Evolutionary conservation across 2,888 invertebrate species (phyloP).

Genomic region (Pemphredon lugubris): DNA sequence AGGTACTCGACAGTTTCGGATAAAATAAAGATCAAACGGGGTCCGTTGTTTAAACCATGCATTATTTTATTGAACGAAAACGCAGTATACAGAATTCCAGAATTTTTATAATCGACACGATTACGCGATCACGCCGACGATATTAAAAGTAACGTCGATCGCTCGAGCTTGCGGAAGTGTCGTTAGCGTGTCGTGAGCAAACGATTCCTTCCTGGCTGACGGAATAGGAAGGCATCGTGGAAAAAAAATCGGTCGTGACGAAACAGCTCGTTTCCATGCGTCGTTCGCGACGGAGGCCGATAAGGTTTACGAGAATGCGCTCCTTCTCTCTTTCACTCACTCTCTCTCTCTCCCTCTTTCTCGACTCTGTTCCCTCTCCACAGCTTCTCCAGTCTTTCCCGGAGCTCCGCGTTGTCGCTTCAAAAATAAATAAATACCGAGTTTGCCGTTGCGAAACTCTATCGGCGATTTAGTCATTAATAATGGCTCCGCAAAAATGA

Average conservation of each 20-base stretch:
- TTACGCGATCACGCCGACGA: neutral
- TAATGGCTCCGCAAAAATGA: too few species aligned
- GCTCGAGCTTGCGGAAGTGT: conserved; percentile 46
- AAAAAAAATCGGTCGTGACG: conserved; percentile 54
- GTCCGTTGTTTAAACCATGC: too few species aligned
- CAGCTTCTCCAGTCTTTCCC: too few species aligned
- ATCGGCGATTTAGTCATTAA: too few species aligned
- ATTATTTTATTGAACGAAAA: too few species aligned
- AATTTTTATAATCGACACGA: too few species aligned
- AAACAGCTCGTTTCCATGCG: conserved; percentile 64
- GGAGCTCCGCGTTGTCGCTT: too few species aligned
- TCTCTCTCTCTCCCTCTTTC: neutral
- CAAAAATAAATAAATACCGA: too few species aligned
- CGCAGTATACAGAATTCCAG: too few species aligned
- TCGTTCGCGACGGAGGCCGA: conserved; percentile 60
- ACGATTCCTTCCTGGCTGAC: conserved; percentile 48
- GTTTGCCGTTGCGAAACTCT: too few species aligned
- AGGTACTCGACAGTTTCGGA: too few species aligned
- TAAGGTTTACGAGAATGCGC: conserved; percentile 66
- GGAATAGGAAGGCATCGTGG: conserved; percentile 17
- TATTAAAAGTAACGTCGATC: neutral
- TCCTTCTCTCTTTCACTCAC: conserved; percentile 8
- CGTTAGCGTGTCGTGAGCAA: conserved; percentile 46
- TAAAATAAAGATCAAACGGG: too few species aligned
- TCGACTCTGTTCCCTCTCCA: neutral